phyloP scores from a whole-genome alignment of 2,888 invertebrate genomes.

The Petrophora chlorosata region DNA sequence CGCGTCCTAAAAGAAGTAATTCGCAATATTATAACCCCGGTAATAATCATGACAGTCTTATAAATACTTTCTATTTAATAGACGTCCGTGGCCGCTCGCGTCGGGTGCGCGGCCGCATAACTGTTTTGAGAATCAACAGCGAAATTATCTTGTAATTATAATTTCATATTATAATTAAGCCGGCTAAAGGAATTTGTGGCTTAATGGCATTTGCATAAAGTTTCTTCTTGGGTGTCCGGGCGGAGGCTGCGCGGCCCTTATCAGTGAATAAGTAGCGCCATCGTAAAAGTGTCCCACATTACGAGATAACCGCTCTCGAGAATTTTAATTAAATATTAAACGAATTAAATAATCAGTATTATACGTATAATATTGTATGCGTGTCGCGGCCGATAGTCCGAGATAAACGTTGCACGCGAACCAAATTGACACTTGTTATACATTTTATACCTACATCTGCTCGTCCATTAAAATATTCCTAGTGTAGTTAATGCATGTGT shows the following conservation, averaged over 20 bases:
- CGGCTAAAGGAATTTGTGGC: slow-evolving; percentile 70
- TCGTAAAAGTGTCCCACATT: slow-evolving; percentile 83
- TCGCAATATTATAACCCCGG: slow-evolving; percentile 51
- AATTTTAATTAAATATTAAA: slow-evolving; percentile 84
- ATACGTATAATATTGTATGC: slow-evolving; percentile 79
- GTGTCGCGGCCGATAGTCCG: slow-evolving; percentile 67
- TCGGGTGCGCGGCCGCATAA: slow-evolving; percentile 61
- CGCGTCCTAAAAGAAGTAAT: slow-evolving; percentile 50
- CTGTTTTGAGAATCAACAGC: slow-evolving; percentile 74
- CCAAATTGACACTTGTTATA: slow-evolving; percentile 56
- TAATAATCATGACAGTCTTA: slow-evolving; percentile 60
- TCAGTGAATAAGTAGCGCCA: slow-evolving; percentile 79
- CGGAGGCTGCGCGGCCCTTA: slow-evolving; percentile 64
- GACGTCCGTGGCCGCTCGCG: slow-evolving; percentile 54
- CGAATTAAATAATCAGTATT: slow-evolving; percentile 84
- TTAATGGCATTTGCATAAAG: slow-evolving; percentile 73
- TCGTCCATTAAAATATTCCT: slow-evolving; percentile 37
- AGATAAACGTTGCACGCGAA: slow-evolving; percentile 71
- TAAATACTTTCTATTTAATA: slow-evolving; percentile 71
- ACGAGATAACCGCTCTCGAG: slow-evolving; percentile 81
- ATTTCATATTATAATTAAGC: slow-evolving; percentile 75
- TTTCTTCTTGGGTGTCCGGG: slow-evolving; percentile 70
- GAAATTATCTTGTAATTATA: slow-evolving; percentile 82
- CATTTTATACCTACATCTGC: slow-evolving; percentile 49
- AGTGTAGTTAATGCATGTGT: slow-evolving; percentile 55